Percentiles rank a stretch among this genome's conserved stretches.
Evolutionary conservation across 1,140 invertebrate species (phyloP).

Genomic region (Diorhabda sublineata): DNA sequence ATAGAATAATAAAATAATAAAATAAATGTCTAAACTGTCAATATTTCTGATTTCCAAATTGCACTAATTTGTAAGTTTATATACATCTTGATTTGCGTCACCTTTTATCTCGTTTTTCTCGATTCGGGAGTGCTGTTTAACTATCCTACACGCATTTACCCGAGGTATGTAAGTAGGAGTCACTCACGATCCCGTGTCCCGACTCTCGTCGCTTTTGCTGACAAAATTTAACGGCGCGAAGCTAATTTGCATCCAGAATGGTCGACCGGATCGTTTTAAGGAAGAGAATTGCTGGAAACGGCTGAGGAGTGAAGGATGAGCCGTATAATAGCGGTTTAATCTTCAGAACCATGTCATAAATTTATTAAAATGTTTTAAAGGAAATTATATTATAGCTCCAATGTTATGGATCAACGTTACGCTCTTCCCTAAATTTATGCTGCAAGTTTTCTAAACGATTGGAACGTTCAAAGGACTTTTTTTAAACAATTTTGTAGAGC

Average conservation of each 20-base stretch:
- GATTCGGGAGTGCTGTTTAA: background rate
- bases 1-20: too few relatives aligned
- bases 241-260: constrained; percentile 41
- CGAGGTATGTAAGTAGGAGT: constrained; percentile 1
- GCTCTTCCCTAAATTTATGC: background rate
- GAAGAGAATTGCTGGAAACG: constrained; percentile 34
- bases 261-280: constrained; percentile 32
- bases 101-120: too few relatives aligned
- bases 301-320: constrained; percentile 35
- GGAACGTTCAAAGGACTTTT: too few relatives aligned
- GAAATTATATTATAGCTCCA: constrained; percentile 41
- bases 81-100: too few relatives aligned
- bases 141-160: background rate
- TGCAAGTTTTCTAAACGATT: too few relatives aligned
- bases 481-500: too few relatives aligned
- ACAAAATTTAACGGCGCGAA: constrained; percentile 41
- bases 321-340: constrained; percentile 45
- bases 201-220: constrained; percentile 33
- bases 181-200: constrained; percentile 5
- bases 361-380: constrained; percentile 47
- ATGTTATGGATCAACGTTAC: constrained; percentile 36
- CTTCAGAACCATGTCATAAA: constrained; percentile 42
- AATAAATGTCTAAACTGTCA: too few relatives aligned
- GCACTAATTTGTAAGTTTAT: too few relatives aligned
- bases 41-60: too few relatives aligned